These are phyloP conservation scores for Acrocephalus kingi DNA, from an alignment of 2,113 vertebrate genomes.

Conservation along the genomic window DNA sequence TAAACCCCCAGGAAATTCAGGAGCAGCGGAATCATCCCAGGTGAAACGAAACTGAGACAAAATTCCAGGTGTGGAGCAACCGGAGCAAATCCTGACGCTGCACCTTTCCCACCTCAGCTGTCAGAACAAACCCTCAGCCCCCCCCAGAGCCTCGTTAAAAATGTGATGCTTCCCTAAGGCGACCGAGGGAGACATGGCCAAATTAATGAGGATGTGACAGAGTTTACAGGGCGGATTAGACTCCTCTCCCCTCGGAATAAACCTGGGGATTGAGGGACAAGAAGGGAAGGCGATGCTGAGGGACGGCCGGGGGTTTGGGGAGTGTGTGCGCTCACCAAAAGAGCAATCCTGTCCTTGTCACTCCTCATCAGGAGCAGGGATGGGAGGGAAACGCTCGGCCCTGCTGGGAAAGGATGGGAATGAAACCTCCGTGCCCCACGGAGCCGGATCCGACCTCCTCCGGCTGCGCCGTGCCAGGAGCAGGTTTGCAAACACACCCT, in stretches of 20 bases:
- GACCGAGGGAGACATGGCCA: conserved; percentile 18
- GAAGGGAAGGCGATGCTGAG: background rate
- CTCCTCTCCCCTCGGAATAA: background rate
- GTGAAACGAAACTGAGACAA: rapidly evolving
- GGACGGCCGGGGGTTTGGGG: background rate
- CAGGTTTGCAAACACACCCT: background rate
- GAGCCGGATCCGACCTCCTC: background rate
- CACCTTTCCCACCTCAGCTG: conserved; percentile 42
- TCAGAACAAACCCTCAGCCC: conserved; percentile 16
- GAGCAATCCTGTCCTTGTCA: conserved; percentile 65
- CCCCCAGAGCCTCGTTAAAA: conserved; percentile 38
- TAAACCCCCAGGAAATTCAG: rapidly evolving
- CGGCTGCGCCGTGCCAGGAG: background rate
- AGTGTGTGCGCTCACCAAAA: conserved; percentile 13
- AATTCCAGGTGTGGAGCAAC: rapidly evolving
- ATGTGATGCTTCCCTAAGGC: conserved; percentile 51
- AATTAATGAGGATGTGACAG: conserved; percentile 61
- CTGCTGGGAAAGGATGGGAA: background rate
- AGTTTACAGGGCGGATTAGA: background rate
- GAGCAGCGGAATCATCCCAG: rapidly evolving
- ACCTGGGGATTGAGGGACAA: background rate
- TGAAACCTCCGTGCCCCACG: background rate
- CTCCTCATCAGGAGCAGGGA: conserved; percentile 2
- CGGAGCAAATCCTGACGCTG: background rate
- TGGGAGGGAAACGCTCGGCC: background rate